Conservation (phyloP, 2,888 invertebrate genomes). For the Megaustenia siamemsis region DNA sequence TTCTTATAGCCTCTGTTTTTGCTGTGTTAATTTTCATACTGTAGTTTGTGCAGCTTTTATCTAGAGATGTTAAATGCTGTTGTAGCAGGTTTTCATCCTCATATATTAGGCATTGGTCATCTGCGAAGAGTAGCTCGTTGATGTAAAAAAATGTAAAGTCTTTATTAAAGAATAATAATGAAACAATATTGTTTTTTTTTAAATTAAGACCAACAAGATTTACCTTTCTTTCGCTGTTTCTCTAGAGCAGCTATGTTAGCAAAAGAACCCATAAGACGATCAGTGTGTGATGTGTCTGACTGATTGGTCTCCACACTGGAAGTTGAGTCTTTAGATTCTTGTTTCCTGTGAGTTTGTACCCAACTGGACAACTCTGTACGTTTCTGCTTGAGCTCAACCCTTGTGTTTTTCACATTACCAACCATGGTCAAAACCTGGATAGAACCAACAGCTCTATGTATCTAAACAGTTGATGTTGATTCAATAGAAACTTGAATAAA, state of each 20-base stretch:
- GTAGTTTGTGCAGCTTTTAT: too few species aligned
- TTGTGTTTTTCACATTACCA: constrained; percentile 96
- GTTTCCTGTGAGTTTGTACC: constrained; percentile 77
- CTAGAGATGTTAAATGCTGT: too few species aligned
- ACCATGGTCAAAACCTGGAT: constrained; percentile 95
- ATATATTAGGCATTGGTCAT: too few species aligned
- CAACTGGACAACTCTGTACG: constrained; percentile 69
- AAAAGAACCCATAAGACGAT: constrained; percentile 53
- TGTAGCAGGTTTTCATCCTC: too few species aligned
- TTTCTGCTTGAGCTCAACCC: constrained; percentile 91
- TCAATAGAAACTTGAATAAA: too few species aligned
- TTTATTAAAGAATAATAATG: too few species aligned
- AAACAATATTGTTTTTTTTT: not conserved
- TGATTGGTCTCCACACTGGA: constrained; percentile 76
- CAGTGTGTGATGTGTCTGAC: constrained; percentile 66
- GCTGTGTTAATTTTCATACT: too few species aligned
- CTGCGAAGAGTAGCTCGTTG: too few species aligned
- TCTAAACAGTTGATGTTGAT: too few species aligned
- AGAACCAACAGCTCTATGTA: too few species aligned
- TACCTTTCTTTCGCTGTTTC: constrained; percentile 49
- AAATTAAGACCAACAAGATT: not conserved
- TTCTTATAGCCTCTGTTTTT: too few species aligned
- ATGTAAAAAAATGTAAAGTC: too few species aligned
- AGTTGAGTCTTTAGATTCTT: constrained; percentile 76
- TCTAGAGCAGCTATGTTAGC: constrained; percentile 40